Conservation (phyloP, 2,797 vertebrate species). For the Adrianichthys oophorus region DNA sequence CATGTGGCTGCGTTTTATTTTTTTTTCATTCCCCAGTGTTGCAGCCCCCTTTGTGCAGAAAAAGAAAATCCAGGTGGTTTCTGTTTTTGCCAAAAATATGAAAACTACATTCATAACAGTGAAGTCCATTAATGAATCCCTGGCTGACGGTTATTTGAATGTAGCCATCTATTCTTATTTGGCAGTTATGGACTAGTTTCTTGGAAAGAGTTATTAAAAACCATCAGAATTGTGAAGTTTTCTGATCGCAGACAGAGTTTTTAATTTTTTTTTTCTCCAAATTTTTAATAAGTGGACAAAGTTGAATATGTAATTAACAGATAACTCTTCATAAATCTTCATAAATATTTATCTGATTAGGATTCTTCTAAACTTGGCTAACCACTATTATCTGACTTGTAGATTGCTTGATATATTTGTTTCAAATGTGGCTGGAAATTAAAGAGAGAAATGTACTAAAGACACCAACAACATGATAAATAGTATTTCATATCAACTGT, state of each 20-base stretch:
- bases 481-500: no score
- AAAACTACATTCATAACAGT: constrained; percentile 35
- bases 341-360: no score
- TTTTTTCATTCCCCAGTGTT: constrained; percentile 37
- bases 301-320: no score
- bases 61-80: constrained; percentile 65
- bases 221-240: constrained; percentile 32
- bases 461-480: no score
- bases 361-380: no score
- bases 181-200: constrained; percentile 39
- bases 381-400: no score
- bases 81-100: constrained; percentile 61
- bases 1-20: no score
- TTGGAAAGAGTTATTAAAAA: constrained; percentile 27
- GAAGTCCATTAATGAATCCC: constrained; percentile 45
- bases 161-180: constrained; percentile 39
- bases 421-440: no score
- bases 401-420: no score
- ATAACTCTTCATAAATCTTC: no score
- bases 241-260: constrained; percentile 1
- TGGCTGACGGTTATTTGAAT: constrained; percentile 55
- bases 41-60: constrained; percentile 52
- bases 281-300: no score
- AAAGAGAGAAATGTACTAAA: no score
- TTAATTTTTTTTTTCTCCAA: not conserved